phyloP scores from a whole-genome alignment of 2,113 vertebrate species.

The Oceanodroma tethys region DNA sequence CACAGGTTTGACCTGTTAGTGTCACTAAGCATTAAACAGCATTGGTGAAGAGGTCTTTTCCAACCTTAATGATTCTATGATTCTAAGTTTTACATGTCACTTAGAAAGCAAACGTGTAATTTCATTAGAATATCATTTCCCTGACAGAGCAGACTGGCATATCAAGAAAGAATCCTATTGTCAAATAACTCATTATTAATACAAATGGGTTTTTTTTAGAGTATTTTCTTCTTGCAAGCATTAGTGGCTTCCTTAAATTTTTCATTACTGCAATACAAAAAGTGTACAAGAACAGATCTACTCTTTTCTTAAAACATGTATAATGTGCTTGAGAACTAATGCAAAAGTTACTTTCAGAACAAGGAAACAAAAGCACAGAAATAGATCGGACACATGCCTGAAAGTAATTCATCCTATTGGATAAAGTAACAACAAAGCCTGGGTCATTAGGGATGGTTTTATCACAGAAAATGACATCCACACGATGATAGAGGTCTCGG shows the following conservation, averaged over 20 bases:
- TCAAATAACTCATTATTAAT: neutral
- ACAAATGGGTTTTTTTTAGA: neutral
- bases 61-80: too few relatives aligned
- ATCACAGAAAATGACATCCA: conserved; percentile 99
- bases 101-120: neutral
- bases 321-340: neutral
- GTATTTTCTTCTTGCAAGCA: neutral
- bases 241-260: neutral
- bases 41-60: too few relatives aligned
- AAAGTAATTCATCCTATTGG: conserved; percentile 99
- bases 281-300: neutral
- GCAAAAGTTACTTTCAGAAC: neutral
- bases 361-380: neutral
- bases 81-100: neutral
- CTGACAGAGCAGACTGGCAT: neutral
- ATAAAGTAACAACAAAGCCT: conserved; percentile 96
- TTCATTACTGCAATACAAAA: neutral
- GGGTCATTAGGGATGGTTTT: conserved; percentile 99
- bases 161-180: neutral
- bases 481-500: conserved; percentile 95
- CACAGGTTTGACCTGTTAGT: neutral
- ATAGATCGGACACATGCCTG: conserved; percentile 77
- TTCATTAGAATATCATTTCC: neutral
- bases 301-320: neutral
- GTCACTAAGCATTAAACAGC: neutral